Base-by-base conservation (phyloP, 2,113 vertebrate genomes). In the Microcebus murinus region DNA sequence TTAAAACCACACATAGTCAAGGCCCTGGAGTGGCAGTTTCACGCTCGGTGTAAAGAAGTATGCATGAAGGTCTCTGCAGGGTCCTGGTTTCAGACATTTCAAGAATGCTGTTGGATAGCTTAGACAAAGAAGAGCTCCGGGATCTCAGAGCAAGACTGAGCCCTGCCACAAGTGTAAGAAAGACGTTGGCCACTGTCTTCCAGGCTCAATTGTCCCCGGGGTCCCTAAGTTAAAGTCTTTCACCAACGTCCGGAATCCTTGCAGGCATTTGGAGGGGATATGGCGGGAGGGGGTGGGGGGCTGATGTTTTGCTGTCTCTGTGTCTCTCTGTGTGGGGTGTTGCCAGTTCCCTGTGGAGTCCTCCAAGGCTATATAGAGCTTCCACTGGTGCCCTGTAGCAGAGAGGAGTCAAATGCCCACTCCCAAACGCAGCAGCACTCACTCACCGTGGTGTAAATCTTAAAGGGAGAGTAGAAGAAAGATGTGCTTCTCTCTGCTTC, bases 21-120 rank as follows among this genome's bases (percentile, higher is more conserved):
- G 15, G 71, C 8, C 14, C 15, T 3, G 71, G 57, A 67, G 34
- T 9, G 6, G 6, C 42, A 1, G 34, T 18, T 59, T 45, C 23
- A 25, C 18, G 39, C 14, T 55, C 20, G 6, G n/a, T 23, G 3
- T 74, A n/a, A 63, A 31, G 63, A 23, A 11, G 52, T 8, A 17
- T 15, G 29, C 13, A n/a, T 1, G 1, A 0, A 20, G 63, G 48
- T 4, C 31, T 94, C 20, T 1, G 42, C 25, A 82, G 9, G 23
- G 13, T 34, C 52, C 13, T 48, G 8, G 34, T n/a, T 74, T 57
- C 39, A 80, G 5, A 12, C 1, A 3, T 79, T 68, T 39, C 15
- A 36, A 31, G 27, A 61, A 63, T 48, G 50, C 21, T n/a, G 1
- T 55, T 65, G 31, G 52, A 4, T 91, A 52, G 15, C 36, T 9